Percentiles rank a stretch among this genome's conserved stretches.
Conservation (phyloP, 2,797 vertebrate genomes). For the Siniperca obscura region DNA sequence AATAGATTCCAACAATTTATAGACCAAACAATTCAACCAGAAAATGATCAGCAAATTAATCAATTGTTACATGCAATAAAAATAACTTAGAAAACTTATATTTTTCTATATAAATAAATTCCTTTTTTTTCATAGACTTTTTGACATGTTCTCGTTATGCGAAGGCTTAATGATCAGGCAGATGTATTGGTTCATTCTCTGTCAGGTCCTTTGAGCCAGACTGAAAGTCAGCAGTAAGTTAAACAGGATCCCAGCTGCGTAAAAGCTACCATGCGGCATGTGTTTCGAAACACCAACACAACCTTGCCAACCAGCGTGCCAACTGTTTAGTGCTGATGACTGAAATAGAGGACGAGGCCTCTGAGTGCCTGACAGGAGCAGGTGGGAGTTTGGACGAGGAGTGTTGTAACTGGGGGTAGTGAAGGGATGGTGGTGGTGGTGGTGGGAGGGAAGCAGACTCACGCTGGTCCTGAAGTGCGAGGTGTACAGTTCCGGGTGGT, state of each 20-base stretch:
- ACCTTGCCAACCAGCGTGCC: no score
- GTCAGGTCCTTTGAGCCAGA: background rate
- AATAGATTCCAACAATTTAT: no score
- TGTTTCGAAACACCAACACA: slow-evolving; percentile 1
- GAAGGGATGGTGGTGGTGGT: background rate
- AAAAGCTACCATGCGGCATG: no score
- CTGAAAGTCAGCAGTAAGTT: background rate
- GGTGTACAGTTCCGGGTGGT: slow-evolving; percentile 92
- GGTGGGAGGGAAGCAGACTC: slow-evolving; percentile 71
- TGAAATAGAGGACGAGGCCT: slow-evolving; percentile 27
- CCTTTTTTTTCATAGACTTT: background rate
- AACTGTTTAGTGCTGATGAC: background rate
- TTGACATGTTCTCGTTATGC: background rate
- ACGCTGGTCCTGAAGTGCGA: slow-evolving; percentile 94
- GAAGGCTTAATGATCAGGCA: background rate
- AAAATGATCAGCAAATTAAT: background rate
- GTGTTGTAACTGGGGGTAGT: background rate
- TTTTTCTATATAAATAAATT: background rate
- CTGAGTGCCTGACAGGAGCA: slow-evolving; percentile 30
- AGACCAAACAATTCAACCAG: background rate
- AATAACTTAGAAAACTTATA: background rate
- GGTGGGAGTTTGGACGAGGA: background rate
- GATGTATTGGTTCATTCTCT: background rate
- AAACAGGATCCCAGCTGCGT: background rate
- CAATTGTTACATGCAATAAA: background rate